Conservation (phyloP, 2,888 invertebrate species). For the Trachelus tabidus region DNA sequence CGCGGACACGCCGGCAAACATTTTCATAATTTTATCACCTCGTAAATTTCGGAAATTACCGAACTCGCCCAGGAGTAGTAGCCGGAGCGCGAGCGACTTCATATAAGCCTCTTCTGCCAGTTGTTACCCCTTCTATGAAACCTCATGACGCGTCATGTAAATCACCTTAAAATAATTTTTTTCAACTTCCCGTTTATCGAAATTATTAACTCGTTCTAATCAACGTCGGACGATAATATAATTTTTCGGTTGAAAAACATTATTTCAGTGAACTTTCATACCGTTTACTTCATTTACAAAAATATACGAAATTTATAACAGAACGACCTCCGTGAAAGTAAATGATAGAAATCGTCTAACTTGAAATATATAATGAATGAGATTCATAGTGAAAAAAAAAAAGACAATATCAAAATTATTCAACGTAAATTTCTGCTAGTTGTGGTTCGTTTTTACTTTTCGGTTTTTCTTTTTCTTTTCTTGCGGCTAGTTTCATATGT, state of each 20-base stretch:
- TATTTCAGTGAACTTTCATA: background rate
- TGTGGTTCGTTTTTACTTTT: background rate
- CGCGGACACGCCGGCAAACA: slow-evolving; percentile 17
- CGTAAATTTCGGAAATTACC: slow-evolving; percentile 21
- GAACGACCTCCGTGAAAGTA: background rate
- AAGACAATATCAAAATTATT: background rate
- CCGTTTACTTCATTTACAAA: background rate
- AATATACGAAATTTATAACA: background rate
- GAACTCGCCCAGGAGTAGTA: slow-evolving; percentile 15
- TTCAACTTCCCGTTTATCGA: background rate
- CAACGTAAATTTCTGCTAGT: background rate
- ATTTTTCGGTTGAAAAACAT: background rate
- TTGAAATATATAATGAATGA: background rate
- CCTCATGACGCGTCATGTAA: background rate
- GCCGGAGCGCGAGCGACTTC: slow-evolving; percentile 3
- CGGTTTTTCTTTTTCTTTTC: background rate
- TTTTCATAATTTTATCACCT: slow-evolving; percentile 21
- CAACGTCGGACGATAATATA: background rate
- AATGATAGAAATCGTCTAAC: background rate
- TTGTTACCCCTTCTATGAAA: background rate
- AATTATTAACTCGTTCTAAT: background rate
- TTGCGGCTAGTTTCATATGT: background rate
- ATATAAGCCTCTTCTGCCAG: background rate
- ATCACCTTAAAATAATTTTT: background rate
- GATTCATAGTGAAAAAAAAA: background rate